Percentiles rank a stretch among this genome's conserved stretches.
phyloP scores from a whole-genome alignment of 2,888 invertebrate genomes.

The Chironomus tentans region DNA sequence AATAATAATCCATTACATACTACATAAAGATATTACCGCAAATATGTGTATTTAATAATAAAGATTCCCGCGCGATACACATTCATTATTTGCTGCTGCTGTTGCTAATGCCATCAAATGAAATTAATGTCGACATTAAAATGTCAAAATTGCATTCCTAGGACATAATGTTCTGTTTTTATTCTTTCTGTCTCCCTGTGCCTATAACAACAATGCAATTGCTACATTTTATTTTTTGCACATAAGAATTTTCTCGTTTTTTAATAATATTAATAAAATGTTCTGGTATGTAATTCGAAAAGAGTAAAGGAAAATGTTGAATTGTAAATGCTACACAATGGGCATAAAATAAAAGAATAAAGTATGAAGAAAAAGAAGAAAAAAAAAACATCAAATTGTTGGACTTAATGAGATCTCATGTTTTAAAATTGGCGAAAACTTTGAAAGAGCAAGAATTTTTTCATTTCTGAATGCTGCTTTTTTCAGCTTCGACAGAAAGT shows the following conservation, averaged over 20 bases:
- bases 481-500: not conserved
- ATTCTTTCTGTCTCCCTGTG: not conserved
- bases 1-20: not conserved
- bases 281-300: not conserved
- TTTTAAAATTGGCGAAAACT: not conserved
- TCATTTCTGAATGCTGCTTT: not conserved
- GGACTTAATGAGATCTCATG: slow-evolving; percentile 20
- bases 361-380: not conserved
- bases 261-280: not conserved
- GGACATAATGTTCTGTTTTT: not conserved
- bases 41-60: not conserved
- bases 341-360: not conserved
- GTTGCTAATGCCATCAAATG: not conserved
- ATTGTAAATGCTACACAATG: slow-evolving; percentile 10
- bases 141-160: slow-evolving; percentile 6
- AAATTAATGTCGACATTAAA: slow-evolving; percentile 17
- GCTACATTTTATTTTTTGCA: not conserved
- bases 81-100: not conserved
- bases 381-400: not conserved
- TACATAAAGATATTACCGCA: not conserved
- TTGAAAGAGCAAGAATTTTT: not conserved
- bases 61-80: not conserved
- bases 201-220: not conserved
- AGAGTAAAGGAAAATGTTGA: not conserved
- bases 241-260: not conserved